Evolutionary conservation across 2,888 invertebrate genomes (phyloP), one percentile per base, ranked within the genome.

Genomic region (Mylabris sibirica): DNA sequence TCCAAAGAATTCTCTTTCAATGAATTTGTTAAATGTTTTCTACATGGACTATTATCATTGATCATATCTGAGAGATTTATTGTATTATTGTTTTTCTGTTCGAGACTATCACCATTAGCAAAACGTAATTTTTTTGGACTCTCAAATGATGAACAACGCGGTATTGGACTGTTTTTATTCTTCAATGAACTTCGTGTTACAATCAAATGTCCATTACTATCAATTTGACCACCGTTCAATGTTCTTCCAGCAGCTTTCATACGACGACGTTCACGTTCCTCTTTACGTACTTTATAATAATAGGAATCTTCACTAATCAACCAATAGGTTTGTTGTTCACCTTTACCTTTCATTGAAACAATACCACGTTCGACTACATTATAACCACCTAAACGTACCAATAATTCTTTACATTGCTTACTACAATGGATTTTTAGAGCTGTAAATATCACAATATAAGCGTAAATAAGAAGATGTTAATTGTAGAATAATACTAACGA

Each of bases 361-460:
- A 93, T 79, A 0, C 95, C 95, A 0, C 95, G 88, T 79, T 94
- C 94, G 64, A 90, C 87, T 4, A 91, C 78, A n/a, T 90, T 86
- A 80, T 95, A 95, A 2, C 95, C 95, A 0, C 93, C 92, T 22
- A 95, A 81, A 71, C 89, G 88, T 72, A 91, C 90, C 11, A 95
- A 85, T 1, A 94, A 82, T 0, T 87, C 82, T 72, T 91, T 91
- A 78, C 93, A 94, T 59, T 93, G 89, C 64, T 87, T 85, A 80
- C 94, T 94, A 83, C 94, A 94, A 85, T 95, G 95, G 69, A 95
- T 93, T 85, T 92, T 93, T 69, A 94, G 82, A 0, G 94, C 94
- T 90, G 86, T 60, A 63, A 66, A 65, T 20, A 59, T 8, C 12
- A 64, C 20, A 49, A 2, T 49, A 20, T n/a, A 44, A 12, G 12